These are phyloP conservation scores for Agapetus fuscipes DNA, from an alignment of 2,888 invertebrate species.

Conservation along the genomic window DNA sequence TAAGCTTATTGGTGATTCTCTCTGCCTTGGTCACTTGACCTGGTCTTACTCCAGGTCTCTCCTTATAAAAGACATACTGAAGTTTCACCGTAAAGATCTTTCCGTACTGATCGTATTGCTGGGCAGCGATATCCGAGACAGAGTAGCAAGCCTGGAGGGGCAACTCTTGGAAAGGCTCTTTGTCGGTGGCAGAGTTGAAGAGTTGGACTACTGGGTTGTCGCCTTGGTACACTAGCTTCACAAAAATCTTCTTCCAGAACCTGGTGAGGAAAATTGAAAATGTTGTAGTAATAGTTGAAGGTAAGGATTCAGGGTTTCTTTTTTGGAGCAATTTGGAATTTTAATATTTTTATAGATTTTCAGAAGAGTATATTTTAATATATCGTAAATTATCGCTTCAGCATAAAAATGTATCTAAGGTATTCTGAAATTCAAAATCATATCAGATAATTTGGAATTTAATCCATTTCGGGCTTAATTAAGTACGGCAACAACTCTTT, in stretches of 20 bases:
- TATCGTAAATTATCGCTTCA: no score
- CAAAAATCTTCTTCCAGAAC: slow-evolving; percentile 96
- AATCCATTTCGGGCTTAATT: no score
- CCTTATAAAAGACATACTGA: slow-evolving; percentile 97
- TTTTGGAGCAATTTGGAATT: no score
- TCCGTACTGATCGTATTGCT: slow-evolving; percentile 98
- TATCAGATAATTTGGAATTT: no score
- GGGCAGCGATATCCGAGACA: slow-evolving; percentile 87
- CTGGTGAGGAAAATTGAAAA: no score
- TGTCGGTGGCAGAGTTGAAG: slow-evolving; percentile 71
- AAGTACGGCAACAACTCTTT: no score
- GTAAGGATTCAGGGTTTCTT: no score
- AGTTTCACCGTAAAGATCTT: slow-evolving; percentile 98
- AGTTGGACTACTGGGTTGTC: slow-evolving; percentile 82
- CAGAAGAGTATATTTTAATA: no score
- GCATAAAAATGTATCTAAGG: no score
- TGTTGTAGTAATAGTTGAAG: no score
- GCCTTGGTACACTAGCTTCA: slow-evolving; percentile 66
- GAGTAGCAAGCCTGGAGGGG: slow-evolving; percentile 92
- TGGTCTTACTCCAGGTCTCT: slow-evolving; percentile 82
- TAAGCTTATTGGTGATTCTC: slow-evolving; percentile 80
- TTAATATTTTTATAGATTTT: no score
- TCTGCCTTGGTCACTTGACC: slow-evolving; percentile 92
- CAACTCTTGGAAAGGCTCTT: slow-evolving; percentile 91
- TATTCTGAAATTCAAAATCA: no score